These are phyloP conservation scores for Drosophila pallidifrons DNA, from an alignment of 1,140 invertebrate genomes.

Conservation along the genomic window DNA sequence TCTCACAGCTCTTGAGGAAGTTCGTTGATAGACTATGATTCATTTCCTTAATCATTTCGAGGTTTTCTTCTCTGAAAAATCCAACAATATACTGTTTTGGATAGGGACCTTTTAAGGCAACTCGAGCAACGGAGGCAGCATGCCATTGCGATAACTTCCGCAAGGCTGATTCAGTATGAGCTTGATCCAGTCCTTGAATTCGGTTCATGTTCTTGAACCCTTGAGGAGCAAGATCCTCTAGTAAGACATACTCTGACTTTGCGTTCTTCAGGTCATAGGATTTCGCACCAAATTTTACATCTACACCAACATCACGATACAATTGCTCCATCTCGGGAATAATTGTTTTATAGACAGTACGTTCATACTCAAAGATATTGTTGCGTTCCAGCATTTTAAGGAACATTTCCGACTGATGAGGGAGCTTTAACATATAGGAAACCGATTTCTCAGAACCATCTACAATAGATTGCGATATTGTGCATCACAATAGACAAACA, in stretches of 20 bases:
- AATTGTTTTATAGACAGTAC: constrained; percentile 49
- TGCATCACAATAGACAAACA: not conserved
- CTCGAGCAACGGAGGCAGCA: constrained; percentile 83
- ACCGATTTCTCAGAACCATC: constrained; percentile 33
- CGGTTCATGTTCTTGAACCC: constrained; percentile 85
- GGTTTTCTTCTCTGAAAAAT: constrained; percentile 54
- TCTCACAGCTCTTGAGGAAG: constrained; percentile 48
- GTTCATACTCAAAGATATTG: constrained; percentile 64
- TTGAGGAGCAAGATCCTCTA: constrained; percentile 86
- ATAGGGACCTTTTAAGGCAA: constrained; percentile 85
- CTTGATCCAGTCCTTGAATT: constrained; percentile 85
- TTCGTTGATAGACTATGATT: constrained; percentile 23
- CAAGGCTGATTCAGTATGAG: constrained; percentile 85
- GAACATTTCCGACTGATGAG: constrained; percentile 46
- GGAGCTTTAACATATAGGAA: constrained; percentile 68
- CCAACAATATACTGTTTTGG: constrained; percentile 19
- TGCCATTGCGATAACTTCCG: constrained; percentile 87
- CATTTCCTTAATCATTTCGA: constrained; percentile 42
- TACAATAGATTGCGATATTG: not conserved
- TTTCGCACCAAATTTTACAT: constrained; percentile 58
- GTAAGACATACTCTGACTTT: constrained; percentile 72
- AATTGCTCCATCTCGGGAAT: constrained; percentile 71
- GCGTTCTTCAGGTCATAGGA: constrained; percentile 56
- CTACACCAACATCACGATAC: constrained; percentile 74
- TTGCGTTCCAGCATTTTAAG: constrained; percentile 51